A percentile compares a stretch with the other conserved stretches of the same genome.
Evolutionary conservation across 1,140 invertebrate species (phyloP).

Genomic region (Heliconius himera): DNA sequence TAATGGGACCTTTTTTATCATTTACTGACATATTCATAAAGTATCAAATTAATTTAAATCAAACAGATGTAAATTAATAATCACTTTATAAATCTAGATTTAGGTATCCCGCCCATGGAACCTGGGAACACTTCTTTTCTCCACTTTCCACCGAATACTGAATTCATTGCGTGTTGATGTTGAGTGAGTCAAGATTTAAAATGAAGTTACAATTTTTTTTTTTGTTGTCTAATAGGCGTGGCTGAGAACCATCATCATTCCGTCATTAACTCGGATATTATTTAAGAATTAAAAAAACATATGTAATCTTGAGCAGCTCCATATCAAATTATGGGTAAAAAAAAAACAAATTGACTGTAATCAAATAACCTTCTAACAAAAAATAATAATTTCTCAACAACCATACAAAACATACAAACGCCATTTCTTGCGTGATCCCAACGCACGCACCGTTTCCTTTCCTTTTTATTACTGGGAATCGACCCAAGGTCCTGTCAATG

Average conservation of each 20-base stretch:
- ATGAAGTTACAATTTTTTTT: background rate
- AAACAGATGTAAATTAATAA: background rate
- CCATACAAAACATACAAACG: slow-evolving; percentile 1
- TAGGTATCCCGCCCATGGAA: too few species aligned
- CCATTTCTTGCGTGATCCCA: background rate
- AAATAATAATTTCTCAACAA: slow-evolving; percentile 7
- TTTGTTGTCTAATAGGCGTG: background rate
- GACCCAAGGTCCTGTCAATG: slow-evolving; percentile 65
- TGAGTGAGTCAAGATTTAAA: background rate
- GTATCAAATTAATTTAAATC: background rate
- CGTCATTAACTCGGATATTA: background rate
- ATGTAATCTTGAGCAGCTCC: background rate
- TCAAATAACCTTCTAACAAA: background rate
- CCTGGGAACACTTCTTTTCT: too few species aligned
- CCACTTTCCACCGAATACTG: too few species aligned
- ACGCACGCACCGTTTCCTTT: background rate
- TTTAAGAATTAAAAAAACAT: background rate
- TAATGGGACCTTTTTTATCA: too few species aligned
- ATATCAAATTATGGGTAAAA: background rate
- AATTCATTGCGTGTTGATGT: too few species aligned
- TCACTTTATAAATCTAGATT: background rate
- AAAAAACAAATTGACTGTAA: background rate
- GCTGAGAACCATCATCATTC: background rate
- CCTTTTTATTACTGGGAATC: slow-evolving; percentile 43
- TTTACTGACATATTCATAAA: too few species aligned